These are phyloP conservation scores for Rutpela maculata DNA, from an alignment of 2,888 invertebrate species.

Conservation along the genomic window DNA sequence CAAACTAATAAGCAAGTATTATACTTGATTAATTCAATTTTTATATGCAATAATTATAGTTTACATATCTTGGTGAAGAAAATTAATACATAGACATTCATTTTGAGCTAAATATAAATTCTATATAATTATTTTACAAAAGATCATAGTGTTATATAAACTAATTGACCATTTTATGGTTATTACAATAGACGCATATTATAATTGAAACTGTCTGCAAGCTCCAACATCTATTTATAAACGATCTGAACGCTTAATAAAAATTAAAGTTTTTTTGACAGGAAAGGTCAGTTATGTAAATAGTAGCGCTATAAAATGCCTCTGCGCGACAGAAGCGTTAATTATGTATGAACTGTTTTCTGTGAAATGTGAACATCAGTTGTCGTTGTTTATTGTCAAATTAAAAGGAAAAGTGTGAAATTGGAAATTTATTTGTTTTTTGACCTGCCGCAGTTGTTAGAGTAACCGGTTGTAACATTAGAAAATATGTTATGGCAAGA, in stretches of 20 bases:
- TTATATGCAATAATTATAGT: neutral
- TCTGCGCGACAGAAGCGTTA: neutral
- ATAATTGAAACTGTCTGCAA: constrained; percentile 15
- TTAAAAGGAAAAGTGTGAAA: neutral
- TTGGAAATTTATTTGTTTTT: neutral
- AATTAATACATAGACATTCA: neutral
- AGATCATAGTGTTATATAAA: neutral
- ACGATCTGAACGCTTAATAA: constrained; percentile 16
- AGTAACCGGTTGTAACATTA: neutral
- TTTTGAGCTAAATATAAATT: neutral
- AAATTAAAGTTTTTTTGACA: constrained; percentile 13
- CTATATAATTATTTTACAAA: neutral
- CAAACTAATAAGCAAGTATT: constrained; percentile 7
- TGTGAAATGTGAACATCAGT: neutral
- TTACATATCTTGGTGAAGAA: neutral
- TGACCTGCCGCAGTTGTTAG: neutral
- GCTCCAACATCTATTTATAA: constrained; percentile 22
- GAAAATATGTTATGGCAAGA: too few species aligned
- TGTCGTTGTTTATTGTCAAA: constrained; percentile 9
- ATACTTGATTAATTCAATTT: neutral
- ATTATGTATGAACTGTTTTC: constrained; percentile 10
- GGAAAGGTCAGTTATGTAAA: constrained; percentile 33
- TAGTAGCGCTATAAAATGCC: constrained; percentile 14
- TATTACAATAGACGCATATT: constrained; percentile 11
- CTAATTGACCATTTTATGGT: constrained; percentile 6